Evolutionary conservation across 2,113 vertebrate genomes (phyloP).

Genomic region (Paedocypris sp.): DNA sequence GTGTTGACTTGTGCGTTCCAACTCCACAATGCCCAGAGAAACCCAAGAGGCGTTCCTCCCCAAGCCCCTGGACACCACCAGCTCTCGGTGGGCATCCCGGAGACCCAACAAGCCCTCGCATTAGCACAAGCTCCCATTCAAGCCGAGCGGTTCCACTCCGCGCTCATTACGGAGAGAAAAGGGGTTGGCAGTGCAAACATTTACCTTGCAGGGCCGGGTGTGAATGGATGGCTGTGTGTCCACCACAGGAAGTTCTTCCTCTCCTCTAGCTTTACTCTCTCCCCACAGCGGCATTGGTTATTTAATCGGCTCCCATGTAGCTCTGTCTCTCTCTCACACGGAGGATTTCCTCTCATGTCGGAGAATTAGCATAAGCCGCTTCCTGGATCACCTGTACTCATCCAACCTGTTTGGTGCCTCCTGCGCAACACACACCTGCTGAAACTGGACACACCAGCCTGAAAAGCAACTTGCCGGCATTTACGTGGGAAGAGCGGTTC

Average conservation of each 20-base stretch:
- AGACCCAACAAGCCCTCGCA: neutral
- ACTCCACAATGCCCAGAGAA: slow-evolving; percentile 21
- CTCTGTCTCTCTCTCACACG: slow-evolving; percentile 49
- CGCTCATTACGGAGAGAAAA: slow-evolving; percentile 11
- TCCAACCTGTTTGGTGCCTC: slow-evolving; percentile 81
- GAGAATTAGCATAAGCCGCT: slow-evolving; percentile 46
- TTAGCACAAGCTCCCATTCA: neutral
- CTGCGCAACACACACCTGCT: slow-evolving; percentile 39
- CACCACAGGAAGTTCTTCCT: slow-evolving; percentile 53
- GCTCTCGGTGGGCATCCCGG: slow-evolving; percentile 10
- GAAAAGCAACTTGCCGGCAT: slow-evolving; percentile 7
- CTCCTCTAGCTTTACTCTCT: slow-evolving; percentile 7
- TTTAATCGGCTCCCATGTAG: slow-evolving; percentile 56
- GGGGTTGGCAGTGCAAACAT: slow-evolving; percentile 24
- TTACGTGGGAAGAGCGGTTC: neutral
- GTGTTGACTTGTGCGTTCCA: neutral
- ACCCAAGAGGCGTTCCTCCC: slow-evolving; percentile 19
- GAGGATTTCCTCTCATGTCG: slow-evolving; percentile 38
- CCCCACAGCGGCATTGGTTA: slow-evolving; percentile 38
- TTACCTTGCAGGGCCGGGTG: slow-evolving; percentile 61
- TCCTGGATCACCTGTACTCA: slow-evolving; percentile 69
- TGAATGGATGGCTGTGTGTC: slow-evolving; percentile 50
- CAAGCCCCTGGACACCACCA: slow-evolving; percentile 14
- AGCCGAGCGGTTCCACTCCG: neutral
- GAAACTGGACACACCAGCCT: slow-evolving; percentile 35